Evolutionary conservation across 2,888 invertebrate species (phyloP).

Genomic region (Cantharis flavilabris): DNA sequence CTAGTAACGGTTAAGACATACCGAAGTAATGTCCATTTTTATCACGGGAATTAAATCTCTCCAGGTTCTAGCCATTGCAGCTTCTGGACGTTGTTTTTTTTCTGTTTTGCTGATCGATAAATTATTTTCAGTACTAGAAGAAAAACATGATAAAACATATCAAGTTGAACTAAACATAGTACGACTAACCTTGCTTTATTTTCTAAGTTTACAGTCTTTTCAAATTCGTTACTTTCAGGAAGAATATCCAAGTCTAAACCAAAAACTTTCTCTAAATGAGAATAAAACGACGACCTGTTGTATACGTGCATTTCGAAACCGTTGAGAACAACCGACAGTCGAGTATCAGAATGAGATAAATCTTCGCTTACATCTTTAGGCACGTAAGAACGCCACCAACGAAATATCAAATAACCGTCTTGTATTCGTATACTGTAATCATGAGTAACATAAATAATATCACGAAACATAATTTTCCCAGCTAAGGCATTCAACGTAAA

Average conservation of each 20-base stretch:
- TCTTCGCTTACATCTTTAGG: constrained; percentile 96
- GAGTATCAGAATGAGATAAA: constrained; percentile 92
- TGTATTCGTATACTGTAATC: constrained; percentile 92
- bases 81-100: constrained; percentile 69
- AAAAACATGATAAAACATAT: neutral
- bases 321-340: constrained; percentile 87
- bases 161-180: neutral
- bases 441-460: constrained; percentile 90
- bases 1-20: constrained; percentile 45
- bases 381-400: constrained; percentile 97
- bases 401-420: constrained; percentile 96
- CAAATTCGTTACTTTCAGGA: constrained; percentile 52
- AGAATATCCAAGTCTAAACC: constrained; percentile 81
- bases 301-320: constrained; percentile 95
- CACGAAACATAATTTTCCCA: constrained; percentile 98
- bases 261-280: constrained; percentile 84
- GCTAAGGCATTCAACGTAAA: constrained; percentile 93
- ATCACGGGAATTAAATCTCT: constrained; percentile 95
- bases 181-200: constrained; percentile 29
- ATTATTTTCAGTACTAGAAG: constrained; percentile 24
- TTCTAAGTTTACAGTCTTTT: constrained; percentile 40
- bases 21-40: constrained; percentile 89
- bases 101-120: constrained; percentile 35
- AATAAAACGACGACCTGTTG: constrained; percentile 88
- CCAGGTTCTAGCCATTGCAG: constrained; percentile 89